Base-by-base conservation (phyloP, 2,113 vertebrate species). In the Chiloscyllium plagiosum region DNA sequence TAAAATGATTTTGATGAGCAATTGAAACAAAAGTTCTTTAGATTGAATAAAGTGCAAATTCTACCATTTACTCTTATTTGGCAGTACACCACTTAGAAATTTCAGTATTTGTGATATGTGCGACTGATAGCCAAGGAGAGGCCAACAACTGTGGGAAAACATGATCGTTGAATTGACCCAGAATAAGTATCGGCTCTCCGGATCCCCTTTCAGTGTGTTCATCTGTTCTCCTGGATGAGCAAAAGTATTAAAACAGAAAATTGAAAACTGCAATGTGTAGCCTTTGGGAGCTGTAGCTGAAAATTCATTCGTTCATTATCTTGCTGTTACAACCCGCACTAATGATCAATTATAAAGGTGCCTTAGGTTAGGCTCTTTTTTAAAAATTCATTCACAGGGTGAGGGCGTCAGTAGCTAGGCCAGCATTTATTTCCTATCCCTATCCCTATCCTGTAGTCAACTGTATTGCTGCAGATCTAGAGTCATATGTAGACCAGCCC, bases 151-250 rank as follows among this genome's bases (percentile, higher is more conserved):
- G 15, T 68, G 29, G 42, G 50, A 37, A n/a, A 61, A 69, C 33
- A 68, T 87, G 68, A 80, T 22, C n/a, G 42, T 47, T 78, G 95
- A 68, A 93, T 93, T 93, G 90, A 93, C 56, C 65, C 90, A 93
- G 52, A 56, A 42, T 94, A 68, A 94, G 47, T 69, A 20, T 37
- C 20, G 29, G 29, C 29, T 66, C 3, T 94, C 8, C n/a, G 10
- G n/a, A 24, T 47, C 19, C 65, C 61, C 5, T 93, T 93, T 93
- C 61, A 92, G 89, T 66, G 66, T 66, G 33, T 92, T 37, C 89
- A 92, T 66, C 89, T 65, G 61, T 92, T 26, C 33, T 68, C 52
- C 17, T n/a, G n/a, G 66, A 93, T 93, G 15, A 65, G 26, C 50
- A 37, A 69, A 70, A 94, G n/a, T 94, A 94, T 94, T 69, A 26